Conservation (phyloP, 2,113 vertebrate species). For the Zosterops japonicus region DNA sequence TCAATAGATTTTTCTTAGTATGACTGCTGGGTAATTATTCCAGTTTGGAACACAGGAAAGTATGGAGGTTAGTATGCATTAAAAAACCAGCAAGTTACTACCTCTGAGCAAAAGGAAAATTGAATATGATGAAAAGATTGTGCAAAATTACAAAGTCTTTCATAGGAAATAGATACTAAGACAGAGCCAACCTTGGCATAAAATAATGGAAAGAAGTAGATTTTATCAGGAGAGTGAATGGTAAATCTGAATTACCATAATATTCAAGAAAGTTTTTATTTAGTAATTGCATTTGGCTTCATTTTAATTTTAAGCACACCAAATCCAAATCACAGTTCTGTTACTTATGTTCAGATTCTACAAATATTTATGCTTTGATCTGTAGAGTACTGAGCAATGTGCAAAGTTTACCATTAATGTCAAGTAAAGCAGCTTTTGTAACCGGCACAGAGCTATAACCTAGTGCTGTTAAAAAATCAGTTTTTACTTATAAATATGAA, state of each 20-base stretch:
- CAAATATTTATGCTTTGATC: neutral
- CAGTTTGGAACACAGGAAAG: neutral
- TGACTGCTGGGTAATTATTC: neutral
- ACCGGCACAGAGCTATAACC: neutral
- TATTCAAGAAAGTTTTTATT: neutral
- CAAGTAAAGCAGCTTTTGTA: neutral
- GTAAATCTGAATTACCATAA: neutral
- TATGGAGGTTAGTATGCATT: neutral
- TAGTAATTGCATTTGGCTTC: neutral
- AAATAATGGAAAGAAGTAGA: neutral
- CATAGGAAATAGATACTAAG: neutral
- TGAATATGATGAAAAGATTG: neutral
- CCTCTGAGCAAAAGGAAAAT: neutral
- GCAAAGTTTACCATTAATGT: neutral
- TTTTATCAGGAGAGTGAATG: neutral
- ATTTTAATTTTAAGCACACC: neutral
- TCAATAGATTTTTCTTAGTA: neutral
- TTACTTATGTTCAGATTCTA: neutral
- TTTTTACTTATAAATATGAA: neutral
- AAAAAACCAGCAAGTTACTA: neutral
- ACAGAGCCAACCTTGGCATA: neutral
- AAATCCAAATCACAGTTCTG: neutral
- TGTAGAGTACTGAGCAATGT: neutral
- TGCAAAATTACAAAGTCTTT: neutral
- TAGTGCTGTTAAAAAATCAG: neutral